Conservation (phyloP, 2,888 invertebrate species). For the Osedax frankpressi region DNA sequence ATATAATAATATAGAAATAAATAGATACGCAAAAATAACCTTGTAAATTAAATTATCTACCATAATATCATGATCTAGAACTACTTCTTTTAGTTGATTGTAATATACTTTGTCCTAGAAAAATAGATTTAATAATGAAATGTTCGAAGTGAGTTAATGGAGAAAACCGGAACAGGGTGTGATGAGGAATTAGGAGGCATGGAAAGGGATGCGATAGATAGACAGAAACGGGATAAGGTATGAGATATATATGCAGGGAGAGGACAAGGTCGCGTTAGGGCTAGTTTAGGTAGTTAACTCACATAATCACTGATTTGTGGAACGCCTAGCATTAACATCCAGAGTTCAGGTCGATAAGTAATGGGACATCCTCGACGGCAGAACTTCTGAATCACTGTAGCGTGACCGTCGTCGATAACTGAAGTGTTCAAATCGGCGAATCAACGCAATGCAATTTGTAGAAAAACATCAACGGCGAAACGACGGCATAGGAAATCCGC, state of each 20-base stretch:
- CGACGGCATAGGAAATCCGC: too few relatives aligned
- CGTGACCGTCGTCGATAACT: background rate
- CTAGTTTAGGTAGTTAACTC: too few relatives aligned
- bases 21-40: conserved; percentile 41
- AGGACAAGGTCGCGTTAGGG: too few relatives aligned
- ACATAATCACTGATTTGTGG: background rate
- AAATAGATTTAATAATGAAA: conserved; percentile 4
- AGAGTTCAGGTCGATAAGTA: background rate
- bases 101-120: conserved; percentile 53
- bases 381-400: background rate
- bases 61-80: conserved; percentile 75
- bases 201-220: too few relatives aligned
- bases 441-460: too few relatives aligned
- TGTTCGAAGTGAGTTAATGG: background rate
- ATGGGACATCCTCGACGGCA: background rate
- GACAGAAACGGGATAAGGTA: too few relatives aligned
- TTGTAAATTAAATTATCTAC: conserved; percentile 87
- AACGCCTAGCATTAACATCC: background rate
- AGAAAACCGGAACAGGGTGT: too few relatives aligned
- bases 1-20: too few relatives aligned
- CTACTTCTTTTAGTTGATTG: conserved; percentile 65
- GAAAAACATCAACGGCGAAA: too few relatives aligned
- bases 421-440: too few relatives aligned
- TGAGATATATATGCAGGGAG: too few relatives aligned
- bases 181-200: too few relatives aligned